These are phyloP conservation scores for Pelvicachromis taeniatus DNA, from an alignment of 2,113 vertebrate genomes.

Conservation along the genomic window DNA sequence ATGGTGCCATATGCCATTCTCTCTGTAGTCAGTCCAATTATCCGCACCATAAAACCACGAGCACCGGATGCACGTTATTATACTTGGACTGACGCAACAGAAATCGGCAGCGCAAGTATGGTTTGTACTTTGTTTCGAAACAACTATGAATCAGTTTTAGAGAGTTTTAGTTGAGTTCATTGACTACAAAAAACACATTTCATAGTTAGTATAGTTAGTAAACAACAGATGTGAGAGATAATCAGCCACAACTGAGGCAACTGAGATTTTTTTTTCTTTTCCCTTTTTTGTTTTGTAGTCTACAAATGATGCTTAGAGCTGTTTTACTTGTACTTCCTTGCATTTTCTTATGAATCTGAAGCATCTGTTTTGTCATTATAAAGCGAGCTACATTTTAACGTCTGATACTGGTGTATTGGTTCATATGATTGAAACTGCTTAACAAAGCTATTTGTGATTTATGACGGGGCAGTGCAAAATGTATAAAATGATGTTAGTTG, in stretches of 20 bases:
- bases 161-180: not conserved
- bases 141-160: not conserved
- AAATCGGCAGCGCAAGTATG: not conserved
- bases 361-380: not conserved
- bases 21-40: slow-evolving; percentile 43
- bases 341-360: not conserved
- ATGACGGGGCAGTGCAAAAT: not conserved
- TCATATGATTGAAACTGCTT: not conserved
- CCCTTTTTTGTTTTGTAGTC: not conserved
- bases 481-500: not conserved
- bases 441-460: not conserved
- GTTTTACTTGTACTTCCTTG: not conserved
- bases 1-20: slow-evolving; percentile 55
- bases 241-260: not conserved
- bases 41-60: slow-evolving; percentile 46
- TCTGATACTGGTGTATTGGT: not conserved
- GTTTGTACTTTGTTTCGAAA: not conserved
- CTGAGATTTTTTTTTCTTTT: not conserved
- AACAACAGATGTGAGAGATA: not conserved
- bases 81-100: slow-evolving; percentile 7
- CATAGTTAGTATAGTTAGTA: not conserved
- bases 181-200: not conserved
- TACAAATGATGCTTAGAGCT: not conserved
- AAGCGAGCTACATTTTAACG: not conserved
- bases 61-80: slow-evolving; percentile 24